Percentiles rank a stretch among this genome's conserved stretches.
Evolutionary conservation across 2,113 vertebrate species (phyloP).

Genomic region (Sula dactylatra): DNA sequence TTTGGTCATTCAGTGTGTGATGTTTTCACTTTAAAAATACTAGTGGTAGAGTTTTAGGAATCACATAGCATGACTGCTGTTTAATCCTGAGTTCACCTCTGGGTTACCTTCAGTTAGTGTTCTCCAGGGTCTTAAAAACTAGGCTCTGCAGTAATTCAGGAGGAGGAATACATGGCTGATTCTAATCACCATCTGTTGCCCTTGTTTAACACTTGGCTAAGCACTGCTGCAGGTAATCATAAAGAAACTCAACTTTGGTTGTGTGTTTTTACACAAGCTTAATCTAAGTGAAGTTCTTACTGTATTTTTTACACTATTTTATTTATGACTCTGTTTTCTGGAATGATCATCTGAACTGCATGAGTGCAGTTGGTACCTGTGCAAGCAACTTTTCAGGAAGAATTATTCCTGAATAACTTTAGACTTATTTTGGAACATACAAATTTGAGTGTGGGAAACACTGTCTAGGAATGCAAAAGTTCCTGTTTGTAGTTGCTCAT

Average conservation of each 20-base stretch:
- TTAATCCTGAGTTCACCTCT: neutral
- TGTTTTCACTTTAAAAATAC: neutral
- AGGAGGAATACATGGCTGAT: neutral
- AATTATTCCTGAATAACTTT: neutral
- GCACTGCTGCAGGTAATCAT: neutral
- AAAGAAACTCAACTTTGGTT: neutral
- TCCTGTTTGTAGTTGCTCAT: neutral
- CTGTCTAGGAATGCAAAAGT: neutral
- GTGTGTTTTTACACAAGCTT: neutral
- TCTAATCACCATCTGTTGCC: neutral
- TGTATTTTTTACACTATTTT: neutral
- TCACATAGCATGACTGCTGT: neutral
- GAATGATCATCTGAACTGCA: neutral
- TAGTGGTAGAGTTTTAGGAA: neutral
- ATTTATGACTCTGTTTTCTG: neutral
- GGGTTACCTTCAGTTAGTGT: neutral
- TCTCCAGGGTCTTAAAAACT: neutral
- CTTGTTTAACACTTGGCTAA: neutral
- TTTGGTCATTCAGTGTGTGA: neutral
- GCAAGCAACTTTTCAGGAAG: neutral
- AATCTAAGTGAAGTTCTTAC: neutral
- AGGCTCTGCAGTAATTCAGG: neutral
- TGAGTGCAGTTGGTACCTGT: neutral
- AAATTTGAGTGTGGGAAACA: neutral
- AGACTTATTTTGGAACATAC: too few relatives aligned